Evolutionary conservation across 2,797 vertebrate species (phyloP).

Genomic region (Schizopygopsis malacanthus): DNA sequence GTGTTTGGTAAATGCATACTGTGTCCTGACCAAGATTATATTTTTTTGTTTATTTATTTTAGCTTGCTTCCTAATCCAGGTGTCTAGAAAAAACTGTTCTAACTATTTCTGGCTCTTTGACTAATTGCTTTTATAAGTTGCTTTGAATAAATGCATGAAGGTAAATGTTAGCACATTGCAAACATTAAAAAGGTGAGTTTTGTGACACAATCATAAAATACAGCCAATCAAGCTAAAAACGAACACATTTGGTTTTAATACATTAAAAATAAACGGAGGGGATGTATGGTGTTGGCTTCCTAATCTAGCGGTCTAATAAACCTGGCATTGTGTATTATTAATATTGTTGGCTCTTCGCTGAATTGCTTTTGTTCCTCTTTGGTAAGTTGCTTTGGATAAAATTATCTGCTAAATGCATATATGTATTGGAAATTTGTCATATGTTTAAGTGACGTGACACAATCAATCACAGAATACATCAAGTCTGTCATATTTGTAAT

Average conservation of each 20-base stretch:
- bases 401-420: background rate
- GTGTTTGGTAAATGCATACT: constrained; percentile 3
- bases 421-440: background rate
- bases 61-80: background rate
- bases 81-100: background rate
- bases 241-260: background rate
- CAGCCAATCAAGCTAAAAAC: background rate
- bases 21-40: background rate
- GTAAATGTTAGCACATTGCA: background rate
- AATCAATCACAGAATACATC: background rate
- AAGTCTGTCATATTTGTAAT: background rate
- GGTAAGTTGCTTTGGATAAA: background rate
- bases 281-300: background rate
- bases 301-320: background rate
- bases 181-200: background rate
- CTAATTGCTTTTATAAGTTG: background rate
- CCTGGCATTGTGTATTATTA: background rate
- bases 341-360: background rate
- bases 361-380: background rate
- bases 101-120: background rate
- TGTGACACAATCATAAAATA: background rate
- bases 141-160: background rate
- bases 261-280: background rate
- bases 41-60: background rate
- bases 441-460: background rate